phyloP scores from a whole-genome alignment of 1,140 invertebrate genomes.

The Branchinecta lynchi region DNA sequence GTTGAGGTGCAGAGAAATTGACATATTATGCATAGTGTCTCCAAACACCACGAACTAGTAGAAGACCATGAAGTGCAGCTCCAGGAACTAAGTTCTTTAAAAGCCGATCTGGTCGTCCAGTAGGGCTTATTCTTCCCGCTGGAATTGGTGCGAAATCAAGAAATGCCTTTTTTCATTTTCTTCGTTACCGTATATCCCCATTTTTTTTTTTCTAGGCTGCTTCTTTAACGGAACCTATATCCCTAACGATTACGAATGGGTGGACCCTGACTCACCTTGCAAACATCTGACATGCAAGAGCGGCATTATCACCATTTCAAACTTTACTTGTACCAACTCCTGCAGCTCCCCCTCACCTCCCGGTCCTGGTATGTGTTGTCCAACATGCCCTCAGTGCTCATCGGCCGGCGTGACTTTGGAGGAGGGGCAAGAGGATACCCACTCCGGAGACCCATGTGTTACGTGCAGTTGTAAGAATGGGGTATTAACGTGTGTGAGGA shows the following conservation, averaged over 20 bases:
- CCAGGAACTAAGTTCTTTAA: no score
- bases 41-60: no score
- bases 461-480: not conserved
- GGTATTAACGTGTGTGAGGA: not conserved
- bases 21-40: no score
- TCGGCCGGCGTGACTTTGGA: not conserved
- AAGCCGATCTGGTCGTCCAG: no score
- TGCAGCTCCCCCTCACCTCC: not conserved
- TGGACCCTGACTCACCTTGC: not conserved
- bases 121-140: no score
- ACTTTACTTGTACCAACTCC: not conserved
- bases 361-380: not conserved
- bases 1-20: no score
- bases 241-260: not conserved
- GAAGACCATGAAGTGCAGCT: no score
- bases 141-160: no score
- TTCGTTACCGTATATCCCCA: no score
- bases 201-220: not conserved
- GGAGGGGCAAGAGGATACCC: not conserved
- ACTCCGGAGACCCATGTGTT: not conserved
- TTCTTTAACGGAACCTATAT: not conserved
- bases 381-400: not conserved
- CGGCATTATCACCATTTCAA: not conserved
- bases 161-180: no score
- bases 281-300: not conserved